Percentiles rank a stretch among this genome's conserved stretches.
Conservation (phyloP, 2,113 vertebrate genomes). For the Neotragus pygmaeus region DNA sequence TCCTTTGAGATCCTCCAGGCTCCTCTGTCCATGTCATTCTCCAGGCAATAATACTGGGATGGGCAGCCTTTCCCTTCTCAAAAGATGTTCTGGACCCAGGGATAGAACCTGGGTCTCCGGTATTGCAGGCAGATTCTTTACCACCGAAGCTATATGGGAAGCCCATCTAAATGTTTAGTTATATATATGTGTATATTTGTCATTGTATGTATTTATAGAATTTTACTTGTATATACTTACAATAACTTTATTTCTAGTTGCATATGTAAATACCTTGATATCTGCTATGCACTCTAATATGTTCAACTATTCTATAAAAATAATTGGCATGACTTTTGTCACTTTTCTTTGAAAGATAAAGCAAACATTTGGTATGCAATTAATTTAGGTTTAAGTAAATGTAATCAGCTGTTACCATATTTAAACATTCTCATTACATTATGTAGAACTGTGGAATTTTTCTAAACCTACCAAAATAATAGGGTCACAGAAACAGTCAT, state of each 20-base stretch:
- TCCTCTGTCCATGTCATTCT: background rate
- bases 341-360: conserved; percentile 25
- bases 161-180: background rate
- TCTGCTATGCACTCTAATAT: background rate
- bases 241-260: background rate
- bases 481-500: background rate
- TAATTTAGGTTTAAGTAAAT: conserved; percentile 17
- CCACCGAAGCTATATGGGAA: background rate
- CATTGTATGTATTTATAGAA: background rate
- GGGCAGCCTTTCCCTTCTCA: background rate
- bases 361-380: background rate
- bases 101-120: background rate
- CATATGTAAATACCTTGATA: background rate
- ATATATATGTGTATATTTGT: background rate
- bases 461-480: background rate
- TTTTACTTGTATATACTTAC: background rate
- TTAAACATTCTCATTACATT: background rate
- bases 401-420: background rate
- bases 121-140: background rate
- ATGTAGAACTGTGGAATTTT: background rate
- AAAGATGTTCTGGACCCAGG: background rate
- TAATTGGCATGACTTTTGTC: background rate
- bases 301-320: background rate
- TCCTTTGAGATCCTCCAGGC: background rate
- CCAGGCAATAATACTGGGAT: background rate